Conservation (phyloP, 2,113 vertebrate genomes). For the Geococcyx californianus region DNA sequence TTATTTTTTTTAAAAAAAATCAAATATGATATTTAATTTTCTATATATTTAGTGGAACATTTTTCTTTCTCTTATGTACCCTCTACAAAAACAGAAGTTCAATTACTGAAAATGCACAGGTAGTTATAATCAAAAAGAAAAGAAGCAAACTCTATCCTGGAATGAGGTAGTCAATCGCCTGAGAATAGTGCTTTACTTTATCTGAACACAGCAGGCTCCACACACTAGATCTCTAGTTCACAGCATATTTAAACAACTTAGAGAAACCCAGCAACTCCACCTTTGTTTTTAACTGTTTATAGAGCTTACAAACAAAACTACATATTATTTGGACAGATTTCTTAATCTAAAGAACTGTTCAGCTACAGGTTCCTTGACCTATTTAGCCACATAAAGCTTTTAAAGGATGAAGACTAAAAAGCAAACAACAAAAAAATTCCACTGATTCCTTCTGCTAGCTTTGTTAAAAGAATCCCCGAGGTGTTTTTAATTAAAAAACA, state of each 20-base stretch:
- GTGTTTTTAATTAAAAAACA: constrained; percentile 45
- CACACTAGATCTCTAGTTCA: neutral
- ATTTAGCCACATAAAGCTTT: constrained; percentile 40
- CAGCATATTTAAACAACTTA: neutral
- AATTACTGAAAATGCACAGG: neutral
- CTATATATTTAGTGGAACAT: neutral
- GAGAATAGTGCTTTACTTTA: neutral
- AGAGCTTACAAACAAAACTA: neutral
- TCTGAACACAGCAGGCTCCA: neutral
- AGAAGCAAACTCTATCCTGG: neutral
- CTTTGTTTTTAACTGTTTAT: constrained; percentile 5
- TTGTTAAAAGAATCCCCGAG: constrained; percentile 49
- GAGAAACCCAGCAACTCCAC: neutral
- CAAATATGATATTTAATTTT: neutral
- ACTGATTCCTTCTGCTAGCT: constrained; percentile 36
- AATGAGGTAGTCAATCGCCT: neutral
- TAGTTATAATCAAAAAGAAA: neutral
- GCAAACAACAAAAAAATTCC: constrained; percentile 7
- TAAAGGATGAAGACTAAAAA: constrained; percentile 27
- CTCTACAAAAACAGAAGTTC: neutral
- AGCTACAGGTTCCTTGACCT: constrained; percentile 15
- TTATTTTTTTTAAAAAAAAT: neutral
- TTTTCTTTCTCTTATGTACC: neutral
- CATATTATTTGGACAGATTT: neutral
- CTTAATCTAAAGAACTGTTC: constrained; percentile 3